These are phyloP conservation scores for Fundulus diaphanus DNA, from an alignment of 2,797 vertebrate species.

Conservation along the genomic window DNA sequence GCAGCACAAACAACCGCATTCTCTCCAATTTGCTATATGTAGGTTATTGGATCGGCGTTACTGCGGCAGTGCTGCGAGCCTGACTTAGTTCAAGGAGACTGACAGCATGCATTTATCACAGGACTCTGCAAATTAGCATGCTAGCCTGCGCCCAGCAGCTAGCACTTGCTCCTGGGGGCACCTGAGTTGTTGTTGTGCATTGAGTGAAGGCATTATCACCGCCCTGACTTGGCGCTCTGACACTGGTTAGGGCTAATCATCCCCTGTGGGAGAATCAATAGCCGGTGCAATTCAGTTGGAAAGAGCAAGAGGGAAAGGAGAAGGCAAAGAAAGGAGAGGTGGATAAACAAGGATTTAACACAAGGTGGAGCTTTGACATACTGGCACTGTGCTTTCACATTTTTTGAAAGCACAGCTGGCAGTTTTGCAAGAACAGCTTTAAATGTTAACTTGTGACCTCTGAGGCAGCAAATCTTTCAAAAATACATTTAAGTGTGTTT, in stretches of 20 bases:
- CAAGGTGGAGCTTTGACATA: slow-evolving; percentile 18
- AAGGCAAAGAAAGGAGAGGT: slow-evolving; percentile 40
- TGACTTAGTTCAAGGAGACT: slow-evolving; percentile 57
- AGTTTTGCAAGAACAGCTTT: neutral
- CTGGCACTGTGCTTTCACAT: neutral
- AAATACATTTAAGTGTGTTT: neutral
- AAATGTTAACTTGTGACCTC: neutral
- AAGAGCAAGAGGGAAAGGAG: slow-evolving; percentile 22
- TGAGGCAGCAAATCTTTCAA: neutral
- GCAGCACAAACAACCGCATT: slow-evolving; percentile 38
- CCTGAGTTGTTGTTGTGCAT: slow-evolving; percentile 77
- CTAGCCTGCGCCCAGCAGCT: slow-evolving; percentile 46
- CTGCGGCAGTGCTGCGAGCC: slow-evolving; percentile 56
- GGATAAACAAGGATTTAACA: slow-evolving; percentile 41
- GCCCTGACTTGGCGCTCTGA: slow-evolving; percentile 68
- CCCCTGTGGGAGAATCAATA: slow-evolving; percentile 74
- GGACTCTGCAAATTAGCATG: slow-evolving; percentile 70
- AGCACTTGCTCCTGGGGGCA: slow-evolving; percentile 59
- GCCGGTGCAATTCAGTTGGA: slow-evolving; percentile 47
- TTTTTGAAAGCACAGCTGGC: slow-evolving; percentile 11
- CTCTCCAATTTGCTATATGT: slow-evolving; percentile 53
- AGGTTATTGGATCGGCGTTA: slow-evolving; percentile 54
- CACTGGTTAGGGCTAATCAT: slow-evolving; percentile 78
- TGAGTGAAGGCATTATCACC: slow-evolving; percentile 76
- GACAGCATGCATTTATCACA: slow-evolving; percentile 73